Evolutionary conservation across 2,888 invertebrate genomes (phyloP).

Genomic region (Eueremaeus valkanovi): DNA sequence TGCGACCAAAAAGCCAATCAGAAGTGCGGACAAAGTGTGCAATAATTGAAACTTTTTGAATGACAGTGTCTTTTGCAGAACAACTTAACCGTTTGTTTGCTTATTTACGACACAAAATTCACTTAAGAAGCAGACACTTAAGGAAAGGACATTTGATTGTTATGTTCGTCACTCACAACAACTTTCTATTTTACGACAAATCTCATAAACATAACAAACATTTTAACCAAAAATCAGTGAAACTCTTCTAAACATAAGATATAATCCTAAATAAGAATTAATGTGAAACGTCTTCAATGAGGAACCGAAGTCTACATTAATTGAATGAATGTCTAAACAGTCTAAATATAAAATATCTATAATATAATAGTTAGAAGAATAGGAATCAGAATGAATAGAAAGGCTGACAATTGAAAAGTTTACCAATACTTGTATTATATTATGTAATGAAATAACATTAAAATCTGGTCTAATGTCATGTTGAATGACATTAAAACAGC

Average conservation of each 20-base stretch:
- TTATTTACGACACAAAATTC: background rate
- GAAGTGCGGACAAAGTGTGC: background rate
- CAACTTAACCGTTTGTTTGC: background rate
- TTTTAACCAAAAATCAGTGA: background rate
- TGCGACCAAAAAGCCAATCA: background rate
- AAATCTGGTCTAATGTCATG: no score
- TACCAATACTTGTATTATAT: no score
- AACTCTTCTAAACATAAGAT: background rate
- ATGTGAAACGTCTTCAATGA: no score
- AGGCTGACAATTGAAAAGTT: no score
- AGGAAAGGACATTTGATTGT: conserved; percentile 2
- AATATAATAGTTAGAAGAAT: no score
- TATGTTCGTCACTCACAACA: background rate
- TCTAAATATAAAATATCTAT: no score
- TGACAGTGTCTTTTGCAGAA: background rate
- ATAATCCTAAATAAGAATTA: no score
- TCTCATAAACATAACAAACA: background rate
- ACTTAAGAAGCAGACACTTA: background rate
- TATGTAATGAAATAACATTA: no score
- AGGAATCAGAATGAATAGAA: no score
- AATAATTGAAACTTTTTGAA: conserved; percentile 1
- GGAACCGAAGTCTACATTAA: no score
- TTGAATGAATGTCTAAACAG: no score
- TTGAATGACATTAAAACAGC: no score
- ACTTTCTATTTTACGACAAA: background rate